Evolutionary conservation across 2,113 vertebrate species (phyloP).

Genomic region (Rynchops niger): DNA sequence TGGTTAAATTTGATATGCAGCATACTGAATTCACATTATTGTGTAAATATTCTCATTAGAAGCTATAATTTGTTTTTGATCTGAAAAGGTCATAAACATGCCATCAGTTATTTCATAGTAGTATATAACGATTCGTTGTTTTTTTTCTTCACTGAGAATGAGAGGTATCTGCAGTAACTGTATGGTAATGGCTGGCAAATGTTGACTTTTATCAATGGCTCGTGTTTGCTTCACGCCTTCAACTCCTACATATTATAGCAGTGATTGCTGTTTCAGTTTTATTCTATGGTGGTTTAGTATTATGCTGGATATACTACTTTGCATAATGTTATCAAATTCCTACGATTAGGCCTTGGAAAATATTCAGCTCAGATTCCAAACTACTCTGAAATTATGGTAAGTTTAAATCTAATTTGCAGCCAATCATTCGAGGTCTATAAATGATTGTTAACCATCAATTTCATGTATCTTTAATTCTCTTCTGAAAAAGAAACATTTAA

Average conservation of each 20-base stretch:
- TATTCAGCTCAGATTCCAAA: conserved; percentile 42
- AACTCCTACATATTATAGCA: conserved; percentile 45
- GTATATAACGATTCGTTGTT: neutral
- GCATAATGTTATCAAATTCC: conserved; percentile 59
- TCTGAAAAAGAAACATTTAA: conserved; percentile 7
- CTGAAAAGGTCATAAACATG: conserved; percentile 67
- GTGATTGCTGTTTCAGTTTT: conserved; percentile 61
- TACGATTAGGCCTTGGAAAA: conserved; percentile 54
- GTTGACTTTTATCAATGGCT: conserved; percentile 65
- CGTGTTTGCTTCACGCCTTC: conserved; percentile 26
- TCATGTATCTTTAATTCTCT: neutral
- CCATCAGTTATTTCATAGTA: conserved; percentile 49
- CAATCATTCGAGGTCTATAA: neutral
- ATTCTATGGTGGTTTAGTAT: conserved; percentile 34
- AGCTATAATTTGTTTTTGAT: conserved; percentile 65
- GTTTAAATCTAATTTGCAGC: conserved; percentile 52
- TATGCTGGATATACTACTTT: conserved; percentile 39
- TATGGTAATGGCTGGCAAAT: conserved; percentile 51
- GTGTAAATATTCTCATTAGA: conserved; percentile 69
- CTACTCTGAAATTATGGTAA: conserved; percentile 33
- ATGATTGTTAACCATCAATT: conserved; percentile 22
- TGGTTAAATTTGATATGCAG: conserved; percentile 61
- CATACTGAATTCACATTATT: conserved; percentile 62
- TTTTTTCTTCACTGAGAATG: neutral
- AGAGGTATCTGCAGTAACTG: conserved; percentile 33